phyloP scores from a whole-genome alignment of 2,113 vertebrate species.

The Indicator maculatus region DNA sequence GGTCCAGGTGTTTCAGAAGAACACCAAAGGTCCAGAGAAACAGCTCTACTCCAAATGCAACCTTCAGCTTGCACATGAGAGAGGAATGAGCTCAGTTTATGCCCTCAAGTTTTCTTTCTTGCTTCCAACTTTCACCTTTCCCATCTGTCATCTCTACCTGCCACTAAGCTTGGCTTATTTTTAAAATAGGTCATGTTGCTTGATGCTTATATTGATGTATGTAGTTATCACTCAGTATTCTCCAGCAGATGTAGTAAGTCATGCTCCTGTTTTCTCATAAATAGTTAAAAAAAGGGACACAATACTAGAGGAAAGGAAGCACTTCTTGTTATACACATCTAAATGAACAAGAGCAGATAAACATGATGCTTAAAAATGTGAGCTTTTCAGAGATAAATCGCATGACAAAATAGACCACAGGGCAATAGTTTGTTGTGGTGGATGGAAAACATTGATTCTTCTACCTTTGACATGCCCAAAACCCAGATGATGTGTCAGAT shows the following conservation, averaged over 20 bases:
- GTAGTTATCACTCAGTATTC: not conserved
- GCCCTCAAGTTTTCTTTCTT: not conserved
- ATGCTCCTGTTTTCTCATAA: not conserved
- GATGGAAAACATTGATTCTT: not conserved
- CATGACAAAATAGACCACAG: not conserved
- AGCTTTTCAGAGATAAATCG: not conserved
- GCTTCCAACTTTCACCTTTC: not conserved
- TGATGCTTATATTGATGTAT: conserved; percentile 15
- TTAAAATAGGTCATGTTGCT: not conserved
- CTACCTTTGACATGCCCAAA: not conserved
- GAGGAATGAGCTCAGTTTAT: not conserved
- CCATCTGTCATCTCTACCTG: not conserved
- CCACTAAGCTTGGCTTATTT: not conserved
- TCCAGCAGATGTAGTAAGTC: not conserved
- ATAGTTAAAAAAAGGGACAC: conserved; percentile 36
- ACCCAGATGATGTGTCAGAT: not conserved
- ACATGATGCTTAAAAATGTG: not conserved
- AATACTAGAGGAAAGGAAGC: not conserved
- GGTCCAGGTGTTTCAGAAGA: not conserved
- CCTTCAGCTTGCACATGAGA: not conserved
- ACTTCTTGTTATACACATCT: not conserved
- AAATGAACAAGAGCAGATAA: not conserved
- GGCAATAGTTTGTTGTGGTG: not conserved
- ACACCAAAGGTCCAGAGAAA: not conserved
- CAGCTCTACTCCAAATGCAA: not conserved